Evolutionary conservation across 2,888 invertebrate species (phyloP).

Genomic region (Actias luna): DNA sequence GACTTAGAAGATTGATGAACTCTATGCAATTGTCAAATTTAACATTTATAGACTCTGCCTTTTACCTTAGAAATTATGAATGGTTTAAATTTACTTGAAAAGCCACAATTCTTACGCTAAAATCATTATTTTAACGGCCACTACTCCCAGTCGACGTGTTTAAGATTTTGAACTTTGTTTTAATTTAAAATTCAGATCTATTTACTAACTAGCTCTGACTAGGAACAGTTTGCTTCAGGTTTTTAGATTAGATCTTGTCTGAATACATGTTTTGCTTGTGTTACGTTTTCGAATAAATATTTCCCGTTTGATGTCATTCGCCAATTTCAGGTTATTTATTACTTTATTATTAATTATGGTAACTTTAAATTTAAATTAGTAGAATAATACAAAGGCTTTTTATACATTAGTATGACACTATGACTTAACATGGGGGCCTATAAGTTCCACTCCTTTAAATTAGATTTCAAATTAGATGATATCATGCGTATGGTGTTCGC

Average conservation of each 20-base stretch:
- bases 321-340: constrained; percentile 15
- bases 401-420: too few species aligned
- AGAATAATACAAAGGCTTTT: neutral
- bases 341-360: neutral
- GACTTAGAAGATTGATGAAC: constrained; percentile 77
- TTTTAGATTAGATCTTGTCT: constrained; percentile 25
- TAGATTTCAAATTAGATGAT: too few species aligned
- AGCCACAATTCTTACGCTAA: neutral
- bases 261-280: constrained; percentile 22
- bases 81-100: constrained; percentile 14
- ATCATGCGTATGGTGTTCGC: too few species aligned
- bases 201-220: constrained; percentile 20
- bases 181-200: constrained; percentile 14
- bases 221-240: constrained; percentile 24
- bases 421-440: too few species aligned
- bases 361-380: neutral
- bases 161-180: neutral
- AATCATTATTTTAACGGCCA: neutral
- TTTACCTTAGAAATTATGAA: constrained; percentile 4
- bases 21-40: constrained; percentile 73
- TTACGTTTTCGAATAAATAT: constrained; percentile 28
- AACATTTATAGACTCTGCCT: constrained; percentile 63
- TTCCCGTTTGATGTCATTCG: constrained; percentile 36
- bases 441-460: too few species aligned
- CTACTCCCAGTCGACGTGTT: neutral